These are phyloP conservation scores for Lethenteron camtschaticum DNA, from an alignment of 2,113 vertebrate species.

Conservation along the genomic window DNA sequence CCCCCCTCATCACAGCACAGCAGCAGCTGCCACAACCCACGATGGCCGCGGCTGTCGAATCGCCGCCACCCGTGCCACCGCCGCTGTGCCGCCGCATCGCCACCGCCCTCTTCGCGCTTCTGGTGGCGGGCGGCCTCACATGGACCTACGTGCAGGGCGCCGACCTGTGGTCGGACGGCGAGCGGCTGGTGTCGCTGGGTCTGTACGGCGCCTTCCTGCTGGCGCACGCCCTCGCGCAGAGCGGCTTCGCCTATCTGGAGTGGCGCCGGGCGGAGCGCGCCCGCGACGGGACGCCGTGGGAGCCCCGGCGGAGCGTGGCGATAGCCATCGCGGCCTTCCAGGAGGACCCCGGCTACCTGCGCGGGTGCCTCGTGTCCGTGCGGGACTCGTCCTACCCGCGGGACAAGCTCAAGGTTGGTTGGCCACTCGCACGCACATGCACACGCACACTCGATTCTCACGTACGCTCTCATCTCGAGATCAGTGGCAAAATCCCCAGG, in stretches of 20 bases:
- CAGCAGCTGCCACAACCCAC: too few species aligned
- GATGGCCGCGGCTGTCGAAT: too few species aligned
- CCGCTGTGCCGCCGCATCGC: constrained; percentile 17
- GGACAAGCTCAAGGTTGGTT: constrained; percentile 27
- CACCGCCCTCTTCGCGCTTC: constrained; percentile 39
- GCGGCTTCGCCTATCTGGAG: constrained; percentile 49
- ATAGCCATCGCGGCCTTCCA: constrained; percentile 62
- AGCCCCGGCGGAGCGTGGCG: constrained; percentile 35
- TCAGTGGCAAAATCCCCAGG: too few species aligned
- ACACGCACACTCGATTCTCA: too few species aligned
- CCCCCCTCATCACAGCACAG: too few species aligned
- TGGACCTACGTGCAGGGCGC: constrained; percentile 47
- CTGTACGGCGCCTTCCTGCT: constrained; percentile 51
- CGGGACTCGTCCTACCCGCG: constrained; percentile 36
- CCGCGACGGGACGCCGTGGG: constrained; percentile 13
- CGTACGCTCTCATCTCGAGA: too few species aligned
- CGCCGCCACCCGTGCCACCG: too few species aligned
- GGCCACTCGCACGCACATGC: too few species aligned
- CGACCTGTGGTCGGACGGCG: constrained; percentile 27
- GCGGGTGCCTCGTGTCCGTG: constrained; percentile 44
- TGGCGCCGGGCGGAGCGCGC: constrained; percentile 23
- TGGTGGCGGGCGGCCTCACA: constrained; percentile 33
- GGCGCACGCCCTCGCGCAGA: constrained; percentile 43
- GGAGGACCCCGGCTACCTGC: constrained; percentile 48
- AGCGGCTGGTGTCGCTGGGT: constrained; percentile 46